Conservation (phyloP, 2,113 vertebrate species). For the Peromyscus californicus region DNA sequence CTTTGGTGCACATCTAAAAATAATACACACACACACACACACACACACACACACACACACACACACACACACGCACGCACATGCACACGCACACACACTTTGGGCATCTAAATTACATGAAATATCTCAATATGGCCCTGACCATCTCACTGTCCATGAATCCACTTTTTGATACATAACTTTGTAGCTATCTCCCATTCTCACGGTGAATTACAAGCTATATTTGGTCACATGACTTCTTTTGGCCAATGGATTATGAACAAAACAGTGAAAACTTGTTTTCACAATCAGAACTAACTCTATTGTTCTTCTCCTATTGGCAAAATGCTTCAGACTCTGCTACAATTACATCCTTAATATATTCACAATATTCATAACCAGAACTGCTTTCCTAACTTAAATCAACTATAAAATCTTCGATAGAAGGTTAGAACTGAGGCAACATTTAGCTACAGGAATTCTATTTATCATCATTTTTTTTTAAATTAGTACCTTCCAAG, state of each 20-base stretch:
- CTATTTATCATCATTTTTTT: neutral
- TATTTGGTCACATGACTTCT: neutral
- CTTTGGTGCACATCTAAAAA: neutral
- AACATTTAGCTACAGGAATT: neutral
- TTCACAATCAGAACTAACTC: neutral
- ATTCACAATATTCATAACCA: neutral
- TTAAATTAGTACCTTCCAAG: neutral
- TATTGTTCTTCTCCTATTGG: neutral
- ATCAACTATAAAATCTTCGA: neutral
- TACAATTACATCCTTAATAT: neutral
- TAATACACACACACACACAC: neutral
- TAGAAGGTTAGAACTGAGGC: neutral
- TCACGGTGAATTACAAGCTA: neutral
- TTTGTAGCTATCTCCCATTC: neutral
- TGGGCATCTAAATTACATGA: neutral
- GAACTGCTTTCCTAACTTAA: neutral
- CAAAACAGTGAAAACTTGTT: neutral
- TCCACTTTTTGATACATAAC: neutral
- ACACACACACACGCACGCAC: neutral
- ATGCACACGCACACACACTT: neutral
- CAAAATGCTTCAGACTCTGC: neutral
- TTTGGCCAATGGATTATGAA: neutral
- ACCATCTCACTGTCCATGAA: neutral
- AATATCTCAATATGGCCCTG: neutral
- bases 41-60: neutral